Conservation (phyloP, 2,888 invertebrate genomes). For the Nemotelus pantherinus region DNA sequence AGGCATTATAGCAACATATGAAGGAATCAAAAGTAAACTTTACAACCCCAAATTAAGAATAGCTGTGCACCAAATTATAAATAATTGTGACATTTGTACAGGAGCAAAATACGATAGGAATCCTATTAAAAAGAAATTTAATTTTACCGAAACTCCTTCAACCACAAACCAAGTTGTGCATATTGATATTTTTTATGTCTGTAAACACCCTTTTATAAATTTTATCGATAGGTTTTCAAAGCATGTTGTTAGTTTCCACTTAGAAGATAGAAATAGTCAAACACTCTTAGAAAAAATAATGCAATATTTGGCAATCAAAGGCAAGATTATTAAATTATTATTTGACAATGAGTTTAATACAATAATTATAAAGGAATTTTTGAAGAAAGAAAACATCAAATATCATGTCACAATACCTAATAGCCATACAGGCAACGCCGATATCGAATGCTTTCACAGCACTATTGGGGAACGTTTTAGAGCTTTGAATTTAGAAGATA, state of each 20-base stretch:
- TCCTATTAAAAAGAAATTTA: constrained; percentile 12
- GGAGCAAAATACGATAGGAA: constrained; percentile 35
- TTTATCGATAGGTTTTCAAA: constrained; percentile 22
- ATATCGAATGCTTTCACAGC: neutral
- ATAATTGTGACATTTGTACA: neutral
- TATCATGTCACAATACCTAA: constrained; percentile 1
- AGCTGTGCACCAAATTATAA: neutral
- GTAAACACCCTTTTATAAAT: no score
- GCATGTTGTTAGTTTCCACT: constrained; percentile 5
- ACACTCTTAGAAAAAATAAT: constrained; percentile 36
- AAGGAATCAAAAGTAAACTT: neutral
- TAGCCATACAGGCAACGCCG: constrained; percentile 14
- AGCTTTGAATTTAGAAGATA: constrained; percentile 20
- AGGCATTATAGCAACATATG: constrained; percentile 50
- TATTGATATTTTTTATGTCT: no score
- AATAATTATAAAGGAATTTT: neutral
- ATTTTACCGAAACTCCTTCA: no score
- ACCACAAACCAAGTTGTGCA: no score
- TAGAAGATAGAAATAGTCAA: neutral
- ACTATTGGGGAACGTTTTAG: neutral
- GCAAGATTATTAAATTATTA: neutral
- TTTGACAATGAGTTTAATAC: neutral
- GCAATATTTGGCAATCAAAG: neutral
- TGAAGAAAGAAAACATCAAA: neutral
- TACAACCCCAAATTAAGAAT: neutral